Evolutionary conservation across 2,888 invertebrate genomes (phyloP), one percentile per base, ranked within the genome.

Genomic region (Phalangium opilio): DNA sequence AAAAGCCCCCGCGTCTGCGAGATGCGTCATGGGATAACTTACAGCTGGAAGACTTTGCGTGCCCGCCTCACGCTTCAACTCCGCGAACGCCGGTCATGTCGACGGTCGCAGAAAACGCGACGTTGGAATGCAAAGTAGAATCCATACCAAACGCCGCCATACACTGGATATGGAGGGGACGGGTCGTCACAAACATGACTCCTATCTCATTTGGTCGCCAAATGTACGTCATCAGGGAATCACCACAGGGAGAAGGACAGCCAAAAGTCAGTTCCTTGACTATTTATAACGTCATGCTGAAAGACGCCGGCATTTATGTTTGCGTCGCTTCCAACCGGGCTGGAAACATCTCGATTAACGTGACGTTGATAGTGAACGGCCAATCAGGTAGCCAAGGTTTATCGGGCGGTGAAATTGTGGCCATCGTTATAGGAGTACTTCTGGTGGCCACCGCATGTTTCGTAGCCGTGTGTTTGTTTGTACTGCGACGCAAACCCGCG

Each of bases 1-100:
- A 78, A 40, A 64, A 70, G 27, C 85, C 84, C 1, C 66, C 71
- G 1, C 67, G 43, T 8, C 27, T 56, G 14, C 40, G 46, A 12
- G 52, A 48, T 12, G 14, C 35, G 15, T 43, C 50, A 7, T 57
- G 57, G 57, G 41, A 50, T 32, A 17, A 12, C 3, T 43, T 57
- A 38, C 43, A 51, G n/a, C 35, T 55, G 35, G 57, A 57, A 20
- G 57, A 57, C 34, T 56, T 56, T 41, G 55, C 55, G 15, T 57
- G 57, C 41, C 44, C 55, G 19, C 38, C 38, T 4, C 27, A 27
- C 27, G 27, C 27, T 27, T 27, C 27, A 8, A 8, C 27, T 8
- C 27, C 27, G 27, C 27, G 27, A 7, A 7, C 27, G 4, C 27
- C 27, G 27, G 27, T 27, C 27, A 27, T 7, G 27, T 27, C 27